A percentile compares a stretch with the other conserved stretches of the same genome.
These are phyloP conservation scores for Prosopocoilus inquinatus DNA, from an alignment of 2,888 invertebrate species.

Conservation along the genomic window DNA sequence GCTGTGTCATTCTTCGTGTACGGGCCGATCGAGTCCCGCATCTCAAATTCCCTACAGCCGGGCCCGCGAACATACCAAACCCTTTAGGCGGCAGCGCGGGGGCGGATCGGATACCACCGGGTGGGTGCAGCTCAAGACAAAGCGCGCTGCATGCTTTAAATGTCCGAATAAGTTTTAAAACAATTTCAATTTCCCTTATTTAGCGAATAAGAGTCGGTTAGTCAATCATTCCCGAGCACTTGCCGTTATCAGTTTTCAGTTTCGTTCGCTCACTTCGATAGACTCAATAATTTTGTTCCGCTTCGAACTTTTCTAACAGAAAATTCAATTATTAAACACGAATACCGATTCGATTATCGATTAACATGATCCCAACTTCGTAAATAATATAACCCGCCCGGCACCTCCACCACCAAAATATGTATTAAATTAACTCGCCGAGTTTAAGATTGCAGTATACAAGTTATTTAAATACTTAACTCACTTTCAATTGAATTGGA, in stretches of 20 bases:
- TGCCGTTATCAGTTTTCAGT: slow-evolving; percentile 44
- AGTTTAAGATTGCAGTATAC: no score
- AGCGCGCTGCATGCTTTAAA: slow-evolving; percentile 36
- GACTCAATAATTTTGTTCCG: slow-evolving; percentile 48
- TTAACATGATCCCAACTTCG: no score
- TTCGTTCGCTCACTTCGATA: slow-evolving; percentile 40
- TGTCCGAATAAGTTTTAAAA: slow-evolving; percentile 40
- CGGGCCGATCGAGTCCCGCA: neutral
- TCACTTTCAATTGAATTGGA: no score
- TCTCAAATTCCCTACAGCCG: neutral
- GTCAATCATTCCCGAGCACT: slow-evolving; percentile 46
- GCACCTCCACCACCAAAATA: no score
- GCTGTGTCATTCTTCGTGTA: no score
- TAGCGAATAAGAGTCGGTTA: slow-evolving; percentile 39
- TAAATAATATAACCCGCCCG: no score
- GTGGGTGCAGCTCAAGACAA: slow-evolving; percentile 26
- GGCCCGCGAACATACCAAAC: neutral
- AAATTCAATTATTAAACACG: no score
- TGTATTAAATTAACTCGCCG: no score
- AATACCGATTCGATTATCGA: no score
- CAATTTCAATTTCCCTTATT: slow-evolving; percentile 40
- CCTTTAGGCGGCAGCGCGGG: neutral
- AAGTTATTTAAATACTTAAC: no score
- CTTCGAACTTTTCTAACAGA: slow-evolving; percentile 42
- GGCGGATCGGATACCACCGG: neutral